Base-by-base conservation (phyloP, 1,140 invertebrate genomes). In the Monomorium pharaonis region DNA sequence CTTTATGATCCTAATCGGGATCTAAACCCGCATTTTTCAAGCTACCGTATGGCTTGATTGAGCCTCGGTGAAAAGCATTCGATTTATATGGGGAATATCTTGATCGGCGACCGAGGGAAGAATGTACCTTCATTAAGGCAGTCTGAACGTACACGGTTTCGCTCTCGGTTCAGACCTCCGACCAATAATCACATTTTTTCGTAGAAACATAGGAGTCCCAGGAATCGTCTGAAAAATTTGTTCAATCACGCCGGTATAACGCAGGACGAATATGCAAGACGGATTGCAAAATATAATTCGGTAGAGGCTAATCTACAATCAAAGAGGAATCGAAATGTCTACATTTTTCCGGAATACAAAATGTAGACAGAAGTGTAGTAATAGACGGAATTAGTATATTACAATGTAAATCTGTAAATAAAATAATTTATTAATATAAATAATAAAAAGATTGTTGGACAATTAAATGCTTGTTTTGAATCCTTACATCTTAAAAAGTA, bases 61-160 rank as follows among this genome's bases (percentile, higher is more conserved):
- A 91, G 86, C 84, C 86, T 90, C 89, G 76, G 84, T 91, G 89
- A 91, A 91, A 90, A 90, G 89, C 70, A 91, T 91, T 88, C 89
- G 88, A 91, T 90, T 90, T 91, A 91, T 90, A 91, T 63, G 69
- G 80, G 33, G 75, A 89, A 91, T 91, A 91, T 90, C 89, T 91
- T 91, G 89, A 91, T 91, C 89, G 87, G 84, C 80, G 87, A 60
- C 62, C 86, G 84, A 85, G 69, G 84, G 87, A 91, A 88, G 89
- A 91, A 91, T 91, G 89, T 91, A 90, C 89, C 89, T 91, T 91
- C 89, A 91, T 91, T 91, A 91, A 91, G 89, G 62, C 67, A 58
- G 63, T 44, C 86, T 81, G 89, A 62, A 91, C 84, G 84, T 90
- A 91, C 89, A 91, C 87, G 89, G 76, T 91, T 91, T 91, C 89